Conservation (phyloP, 2,113 vertebrate genomes). For the Sula dactylatra region DNA sequence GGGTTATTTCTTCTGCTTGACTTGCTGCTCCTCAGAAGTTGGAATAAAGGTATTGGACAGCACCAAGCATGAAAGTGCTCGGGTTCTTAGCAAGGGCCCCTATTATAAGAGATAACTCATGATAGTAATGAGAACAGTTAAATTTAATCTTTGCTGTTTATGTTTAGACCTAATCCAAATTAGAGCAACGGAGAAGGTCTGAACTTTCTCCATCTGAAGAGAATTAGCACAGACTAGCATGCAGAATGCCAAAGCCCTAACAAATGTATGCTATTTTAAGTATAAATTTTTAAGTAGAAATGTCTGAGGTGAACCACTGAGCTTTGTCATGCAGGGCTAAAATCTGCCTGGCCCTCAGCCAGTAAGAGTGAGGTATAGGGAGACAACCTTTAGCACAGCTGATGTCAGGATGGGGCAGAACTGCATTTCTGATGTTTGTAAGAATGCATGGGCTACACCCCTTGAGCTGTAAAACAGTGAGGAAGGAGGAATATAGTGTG, state of each 20-base stretch:
- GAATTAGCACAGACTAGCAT: not conserved
- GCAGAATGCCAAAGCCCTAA: not conserved
- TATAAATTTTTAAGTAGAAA: not conserved
- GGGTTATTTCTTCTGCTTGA: not conserved
- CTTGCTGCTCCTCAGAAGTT: not conserved
- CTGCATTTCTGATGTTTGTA: not conserved
- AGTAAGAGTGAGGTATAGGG: not conserved
- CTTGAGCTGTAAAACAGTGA: not conserved
- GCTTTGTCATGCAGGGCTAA: not conserved
- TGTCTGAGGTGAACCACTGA: not conserved
- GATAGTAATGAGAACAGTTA: not conserved
- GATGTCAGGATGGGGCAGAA: not conserved
- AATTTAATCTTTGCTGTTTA: not conserved
- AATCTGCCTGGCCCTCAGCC: not conserved
- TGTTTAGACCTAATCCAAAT: not conserved
- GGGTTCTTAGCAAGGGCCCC: not conserved
- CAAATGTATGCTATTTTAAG: not conserved
- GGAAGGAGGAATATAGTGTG: not conserved
- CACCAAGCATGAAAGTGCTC: not conserved
- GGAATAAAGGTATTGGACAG: not conserved
- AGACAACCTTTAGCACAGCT: not conserved
- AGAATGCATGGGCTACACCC: not conserved
- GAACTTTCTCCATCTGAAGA: not conserved
- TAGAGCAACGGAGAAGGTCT: not conserved
- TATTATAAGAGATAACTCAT: not conserved